phyloP scores from a whole-genome alignment of 2,113 vertebrate species.

The Osmerus eperlanus region DNA sequence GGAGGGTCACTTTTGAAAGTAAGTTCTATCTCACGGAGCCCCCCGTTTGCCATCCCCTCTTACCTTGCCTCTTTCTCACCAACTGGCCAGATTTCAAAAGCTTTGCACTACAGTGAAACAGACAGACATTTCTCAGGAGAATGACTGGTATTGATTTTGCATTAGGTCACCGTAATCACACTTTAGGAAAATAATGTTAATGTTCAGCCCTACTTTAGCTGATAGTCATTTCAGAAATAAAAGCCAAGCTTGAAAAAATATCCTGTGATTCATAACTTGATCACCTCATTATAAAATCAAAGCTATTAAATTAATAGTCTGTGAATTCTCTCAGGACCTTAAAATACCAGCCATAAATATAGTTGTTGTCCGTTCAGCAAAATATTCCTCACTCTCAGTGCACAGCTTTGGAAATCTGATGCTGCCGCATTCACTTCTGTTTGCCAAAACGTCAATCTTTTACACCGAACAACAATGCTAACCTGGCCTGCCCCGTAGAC shows the following conservation, averaged over 20 bases:
- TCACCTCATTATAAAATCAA: not conserved
- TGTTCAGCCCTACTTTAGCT: conserved; percentile 1
- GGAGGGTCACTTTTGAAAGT: conserved; percentile 79
- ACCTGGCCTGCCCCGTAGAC: conserved; percentile 25
- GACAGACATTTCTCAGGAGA: not conserved
- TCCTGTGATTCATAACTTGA: not conserved
- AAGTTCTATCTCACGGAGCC: conserved; percentile 61
- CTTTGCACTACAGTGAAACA: conserved; percentile 59
- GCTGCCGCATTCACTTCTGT: conserved; percentile 46
- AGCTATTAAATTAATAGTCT: not conserved
- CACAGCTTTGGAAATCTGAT: conserved; percentile 72
- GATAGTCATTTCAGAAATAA: not conserved
- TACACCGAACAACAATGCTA: conserved; percentile 32
- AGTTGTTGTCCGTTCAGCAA: not conserved
- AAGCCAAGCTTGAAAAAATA: not conserved
- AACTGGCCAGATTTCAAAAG: conserved; percentile 68
- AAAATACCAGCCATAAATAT: not conserved
- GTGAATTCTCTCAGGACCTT: not conserved
- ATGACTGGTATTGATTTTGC: too few species aligned
- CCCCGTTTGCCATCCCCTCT: conserved; percentile 50
- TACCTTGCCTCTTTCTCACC: conserved; percentile 35
- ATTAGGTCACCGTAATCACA: not conserved
- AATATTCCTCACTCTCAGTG: conserved; percentile 40
- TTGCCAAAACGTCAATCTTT: conserved; percentile 51
- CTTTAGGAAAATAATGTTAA: not conserved